Base-by-base conservation (phyloP, 2,113 vertebrate genomes). In the Thymallus thymallus region DNA sequence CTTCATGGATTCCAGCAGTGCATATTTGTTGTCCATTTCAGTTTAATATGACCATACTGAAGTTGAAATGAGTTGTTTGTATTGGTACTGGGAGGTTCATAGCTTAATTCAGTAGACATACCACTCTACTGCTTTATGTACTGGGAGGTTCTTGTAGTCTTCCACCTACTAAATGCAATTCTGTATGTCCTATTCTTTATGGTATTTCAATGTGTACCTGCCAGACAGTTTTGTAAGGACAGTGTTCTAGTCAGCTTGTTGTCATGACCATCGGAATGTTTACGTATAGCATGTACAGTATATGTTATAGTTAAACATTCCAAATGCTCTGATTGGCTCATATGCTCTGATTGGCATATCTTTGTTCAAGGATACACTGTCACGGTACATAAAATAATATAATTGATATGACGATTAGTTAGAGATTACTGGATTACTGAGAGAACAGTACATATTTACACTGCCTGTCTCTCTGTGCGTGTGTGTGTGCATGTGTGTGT, bases 251-350 rank as follows among this genome's bases (percentile, higher is more conserved):
- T 55, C 51, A 55, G 18, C 51, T 55, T 20, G 20, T 55, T 20
- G 13, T 6, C 51, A 4, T 55, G 51, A 18, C 20, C 51, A 30
- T 64, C 16, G 14, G 62, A 64, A 14, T 26, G 26, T 29, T 23
- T 64, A 3, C 35, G 35, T 12, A 41, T 41, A 10, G 35, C 35
- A 41, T 41, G 10, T 41, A 41, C 9, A 41, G 14, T 64, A 5
- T 24, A 64, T 24, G 16, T 64, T 29, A 64, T 18, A 41, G 62
- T 64, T 29, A 64, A 64, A 64, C 62, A 64, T 64, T 64, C 23
- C 16, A 30, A 30, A 18, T 26, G 26, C 24, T 24, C 10, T 26
- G 35, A 41, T 41, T 41, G 35, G 35, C 35, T 41, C 35, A 10
- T 12, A 9, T 41, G 35, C 35, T 41, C 35, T 41, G 35, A 64